Conservation (phyloP, 1,140 invertebrate species). For the Drosophila kikkawai region DNA sequence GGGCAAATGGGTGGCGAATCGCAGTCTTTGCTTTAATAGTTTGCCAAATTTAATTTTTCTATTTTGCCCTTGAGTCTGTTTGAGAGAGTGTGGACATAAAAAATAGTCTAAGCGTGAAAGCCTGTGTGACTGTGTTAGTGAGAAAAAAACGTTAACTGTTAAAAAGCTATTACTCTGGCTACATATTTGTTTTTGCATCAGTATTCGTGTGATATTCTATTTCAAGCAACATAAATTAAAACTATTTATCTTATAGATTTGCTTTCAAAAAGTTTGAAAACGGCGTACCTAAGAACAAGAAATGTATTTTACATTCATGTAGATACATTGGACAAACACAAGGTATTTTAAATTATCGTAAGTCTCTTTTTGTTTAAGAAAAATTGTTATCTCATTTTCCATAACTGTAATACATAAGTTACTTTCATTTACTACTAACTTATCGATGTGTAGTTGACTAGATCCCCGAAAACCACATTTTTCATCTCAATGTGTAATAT, state of each 20-base stretch:
- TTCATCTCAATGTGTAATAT: slow-evolving; percentile 48
- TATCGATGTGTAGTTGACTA: slow-evolving; percentile 63
- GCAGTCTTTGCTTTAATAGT: slow-evolving; percentile 70
- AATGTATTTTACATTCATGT: slow-evolving; percentile 25
- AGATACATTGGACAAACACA: slow-evolving; percentile 47
- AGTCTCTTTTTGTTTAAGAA: slow-evolving; percentile 58
- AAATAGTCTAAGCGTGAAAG: slow-evolving; percentile 4
- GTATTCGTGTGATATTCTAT: slow-evolving; percentile 78
- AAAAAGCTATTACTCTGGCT: slow-evolving; percentile 70
- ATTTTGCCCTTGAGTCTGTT: slow-evolving; percentile 10
- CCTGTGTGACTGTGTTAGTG: slow-evolving; percentile 10
- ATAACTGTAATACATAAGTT: slow-evolving; percentile 48
- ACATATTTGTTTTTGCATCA: slow-evolving; percentile 62
- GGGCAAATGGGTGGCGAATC: slow-evolving; percentile 48
- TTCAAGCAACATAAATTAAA: slow-evolving; percentile 34
- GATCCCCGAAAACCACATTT: slow-evolving; percentile 31
- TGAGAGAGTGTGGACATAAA: slow-evolving; percentile 2
- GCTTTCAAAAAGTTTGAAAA: slow-evolving; percentile 74
- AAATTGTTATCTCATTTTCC: slow-evolving; percentile 64
- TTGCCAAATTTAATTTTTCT: slow-evolving; percentile 4
- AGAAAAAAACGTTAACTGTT: slow-evolving; percentile 64
- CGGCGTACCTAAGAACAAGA: slow-evolving; percentile 69
- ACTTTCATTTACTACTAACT: slow-evolving; percentile 30
- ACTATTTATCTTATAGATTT: slow-evolving; percentile 54
- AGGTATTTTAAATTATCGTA: slow-evolving; percentile 64